phyloP scores from a whole-genome alignment of 2,113 vertebrate genomes.

The Burhinus bistriatus region DNA sequence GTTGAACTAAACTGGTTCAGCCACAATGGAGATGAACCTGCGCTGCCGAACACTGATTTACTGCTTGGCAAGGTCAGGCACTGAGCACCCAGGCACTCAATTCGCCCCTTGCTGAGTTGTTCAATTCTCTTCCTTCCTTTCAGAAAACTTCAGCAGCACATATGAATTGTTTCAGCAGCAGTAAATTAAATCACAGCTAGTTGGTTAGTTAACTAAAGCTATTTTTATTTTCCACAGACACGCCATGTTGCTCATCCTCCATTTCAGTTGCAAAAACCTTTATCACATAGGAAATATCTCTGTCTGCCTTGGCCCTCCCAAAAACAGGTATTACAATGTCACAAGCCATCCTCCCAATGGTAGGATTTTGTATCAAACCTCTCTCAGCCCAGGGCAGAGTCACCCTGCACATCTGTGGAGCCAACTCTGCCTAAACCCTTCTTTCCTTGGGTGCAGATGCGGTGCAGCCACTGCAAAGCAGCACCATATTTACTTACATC shows the following conservation, averaged over 20 bases:
- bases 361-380: neutral
- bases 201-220: neutral
- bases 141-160: neutral
- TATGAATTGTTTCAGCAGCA: neutral
- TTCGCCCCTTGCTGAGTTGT: neutral
- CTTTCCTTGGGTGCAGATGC: neutral
- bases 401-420: neutral
- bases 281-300: neutral
- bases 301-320: neutral
- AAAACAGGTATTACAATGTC: neutral
- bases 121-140: neutral
- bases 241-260: neutral
- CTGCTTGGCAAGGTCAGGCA: neutral
- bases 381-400: neutral
- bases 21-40: neutral
- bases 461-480: neutral
- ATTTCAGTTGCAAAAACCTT: neutral
- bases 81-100: rapidly evolving
- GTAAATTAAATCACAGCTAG: neutral
- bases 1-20: neutral
- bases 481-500: neutral
- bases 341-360: neutral
- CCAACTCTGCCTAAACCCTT: neutral
- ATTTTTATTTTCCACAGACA: neutral
- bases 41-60: neutral